Percentiles rank a stretch among this genome's conserved stretches.
These are phyloP conservation scores for Seriola aureovittata DNA, from an alignment of 2,113 vertebrate genomes.

Conservation along the genomic window DNA sequence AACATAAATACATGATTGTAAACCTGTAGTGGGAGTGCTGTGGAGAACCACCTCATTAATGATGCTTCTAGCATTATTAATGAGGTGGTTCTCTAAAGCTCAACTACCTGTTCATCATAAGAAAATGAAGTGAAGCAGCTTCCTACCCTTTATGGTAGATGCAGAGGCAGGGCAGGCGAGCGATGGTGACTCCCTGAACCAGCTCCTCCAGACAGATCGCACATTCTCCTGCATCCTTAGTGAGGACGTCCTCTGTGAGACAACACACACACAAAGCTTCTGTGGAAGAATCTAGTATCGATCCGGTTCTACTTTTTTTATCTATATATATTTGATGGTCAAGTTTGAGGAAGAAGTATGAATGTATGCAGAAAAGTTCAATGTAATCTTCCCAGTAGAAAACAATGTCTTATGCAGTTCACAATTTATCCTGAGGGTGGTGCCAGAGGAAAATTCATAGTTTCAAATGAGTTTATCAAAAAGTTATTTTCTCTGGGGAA, in stretches of 20 bases:
- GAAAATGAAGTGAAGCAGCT: not conserved
- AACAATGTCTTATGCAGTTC: not conserved
- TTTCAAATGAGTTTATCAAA: not conserved
- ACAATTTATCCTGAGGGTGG: not conserved
- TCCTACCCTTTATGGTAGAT: constrained; percentile 96
- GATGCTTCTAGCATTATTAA: too few relatives aligned
- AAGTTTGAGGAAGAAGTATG: not conserved
- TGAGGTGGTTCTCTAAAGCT: too few relatives aligned
- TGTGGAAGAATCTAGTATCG: not conserved
- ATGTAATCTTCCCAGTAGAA: not conserved
- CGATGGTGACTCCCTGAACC: constrained; percentile 95
- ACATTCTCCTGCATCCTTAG: constrained; percentile 96
- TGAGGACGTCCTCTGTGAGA: constrained; percentile 93
- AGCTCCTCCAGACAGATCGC: constrained; percentile 97
- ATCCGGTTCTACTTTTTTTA: not conserved
- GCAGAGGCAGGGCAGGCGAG: constrained; percentile 96
- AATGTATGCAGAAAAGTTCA: not conserved
- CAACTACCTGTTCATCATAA: not conserved
- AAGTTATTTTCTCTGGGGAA: not conserved
- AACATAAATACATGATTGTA: too few relatives aligned
- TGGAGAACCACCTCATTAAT: too few relatives aligned
- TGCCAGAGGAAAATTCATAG: not conserved
- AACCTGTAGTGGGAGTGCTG: too few relatives aligned
- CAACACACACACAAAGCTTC: constrained; percentile 15
- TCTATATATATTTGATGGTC: not conserved